Evolutionary conservation across 2,113 vertebrate genomes (phyloP).

Genomic region (Oreotrochilus melanogaster): DNA sequence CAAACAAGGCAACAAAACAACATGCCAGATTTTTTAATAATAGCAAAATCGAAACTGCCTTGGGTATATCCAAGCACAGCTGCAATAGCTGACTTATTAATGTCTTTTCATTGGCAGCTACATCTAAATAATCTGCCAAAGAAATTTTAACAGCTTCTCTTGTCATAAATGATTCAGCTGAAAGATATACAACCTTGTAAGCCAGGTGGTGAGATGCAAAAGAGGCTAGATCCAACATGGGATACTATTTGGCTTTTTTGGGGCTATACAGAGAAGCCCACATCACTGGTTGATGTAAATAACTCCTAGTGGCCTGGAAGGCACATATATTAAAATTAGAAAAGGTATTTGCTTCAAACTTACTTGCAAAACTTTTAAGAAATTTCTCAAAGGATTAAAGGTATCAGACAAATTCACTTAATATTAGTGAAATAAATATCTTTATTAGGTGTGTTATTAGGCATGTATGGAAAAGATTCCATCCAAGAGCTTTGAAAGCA

Average conservation of each 20-base stretch:
- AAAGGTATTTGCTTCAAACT: not conserved
- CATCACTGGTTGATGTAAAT: not conserved
- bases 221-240: not conserved
- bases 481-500: not conserved
- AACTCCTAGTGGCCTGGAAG: not conserved
- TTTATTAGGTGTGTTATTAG: not conserved
- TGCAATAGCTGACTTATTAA: conserved; percentile 44
- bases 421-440: not conserved
- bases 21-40: conserved; percentile 24
- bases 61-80: conserved; percentile 38
- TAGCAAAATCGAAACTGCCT: conserved; percentile 21
- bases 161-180: conserved; percentile 60
- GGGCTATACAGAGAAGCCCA: not conserved
- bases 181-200: conserved; percentile 56
- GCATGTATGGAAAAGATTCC: not conserved
- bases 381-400: not conserved
- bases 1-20: not conserved
- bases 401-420: not conserved
- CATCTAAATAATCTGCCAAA: conserved; percentile 57
- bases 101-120: conserved; percentile 58
- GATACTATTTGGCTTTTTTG: not conserved
- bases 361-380: not conserved
- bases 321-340: not conserved
- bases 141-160: conserved; percentile 44
- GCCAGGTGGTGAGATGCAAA: conserved; percentile 53